Conservation (phyloP, 2,113 vertebrate genomes). For the Mesitornis unicolor region DNA sequence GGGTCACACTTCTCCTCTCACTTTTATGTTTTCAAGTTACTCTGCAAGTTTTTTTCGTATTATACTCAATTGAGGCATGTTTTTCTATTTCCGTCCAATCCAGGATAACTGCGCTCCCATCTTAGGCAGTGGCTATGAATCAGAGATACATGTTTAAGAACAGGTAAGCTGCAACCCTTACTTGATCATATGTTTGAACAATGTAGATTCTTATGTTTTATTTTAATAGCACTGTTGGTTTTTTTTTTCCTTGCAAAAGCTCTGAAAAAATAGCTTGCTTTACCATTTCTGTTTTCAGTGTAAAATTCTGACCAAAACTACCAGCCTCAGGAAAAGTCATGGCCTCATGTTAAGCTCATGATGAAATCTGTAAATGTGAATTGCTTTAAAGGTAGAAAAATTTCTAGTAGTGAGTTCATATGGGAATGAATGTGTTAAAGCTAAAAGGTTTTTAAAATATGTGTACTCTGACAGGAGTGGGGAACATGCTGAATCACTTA, state of each 20-base stretch:
- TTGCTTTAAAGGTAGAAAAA: neutral
- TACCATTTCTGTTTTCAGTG: neutral
- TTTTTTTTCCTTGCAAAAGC: neutral
- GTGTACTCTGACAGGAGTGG: slow-evolving; percentile 64
- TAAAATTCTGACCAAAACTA: neutral
- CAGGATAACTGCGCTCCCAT: neutral
- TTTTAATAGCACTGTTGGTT: neutral
- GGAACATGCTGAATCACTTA: slow-evolving; percentile 73
- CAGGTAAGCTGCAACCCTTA: neutral
- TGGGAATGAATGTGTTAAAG: slow-evolving; percentile 67
- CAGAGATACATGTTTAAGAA: neutral
- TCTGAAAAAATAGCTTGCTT: neutral
- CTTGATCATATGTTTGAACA: neutral
- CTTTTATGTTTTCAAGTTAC: neutral
- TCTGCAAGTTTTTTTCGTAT: neutral
- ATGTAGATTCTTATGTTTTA: neutral
- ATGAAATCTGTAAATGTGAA: neutral
- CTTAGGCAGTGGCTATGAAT: neutral
- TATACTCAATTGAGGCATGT: neutral
- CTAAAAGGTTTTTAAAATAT: slow-evolving; percentile 62
- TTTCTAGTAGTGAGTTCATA: slow-evolving; percentile 3
- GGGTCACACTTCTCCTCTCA: neutral
- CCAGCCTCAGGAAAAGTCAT: neutral
- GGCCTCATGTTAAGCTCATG: neutral
- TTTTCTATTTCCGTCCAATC: neutral